Conservation (phyloP, 37 sponge, comb jelly and placozoan genomes). For the Mnemiopsis leidyi region DNA sequence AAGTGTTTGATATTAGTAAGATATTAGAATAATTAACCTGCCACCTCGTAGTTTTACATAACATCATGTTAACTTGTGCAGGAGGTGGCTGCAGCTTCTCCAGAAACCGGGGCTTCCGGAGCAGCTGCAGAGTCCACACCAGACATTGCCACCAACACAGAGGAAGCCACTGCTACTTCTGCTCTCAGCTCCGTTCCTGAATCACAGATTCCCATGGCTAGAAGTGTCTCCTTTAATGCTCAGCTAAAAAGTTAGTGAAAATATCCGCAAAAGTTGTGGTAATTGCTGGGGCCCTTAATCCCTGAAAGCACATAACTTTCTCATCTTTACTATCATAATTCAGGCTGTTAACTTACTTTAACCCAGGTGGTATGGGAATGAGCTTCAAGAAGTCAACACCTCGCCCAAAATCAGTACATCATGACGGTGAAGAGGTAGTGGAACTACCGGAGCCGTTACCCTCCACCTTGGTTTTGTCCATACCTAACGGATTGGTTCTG, state of each 20-base stretch:
- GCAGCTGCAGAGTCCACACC: not conserved
- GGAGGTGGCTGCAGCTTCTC: not conserved
- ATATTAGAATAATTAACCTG: too few relatives aligned
- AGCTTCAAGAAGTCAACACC: constrained; percentile 32
- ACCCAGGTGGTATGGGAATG: constrained; percentile 9
- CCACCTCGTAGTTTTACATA: too few relatives aligned
- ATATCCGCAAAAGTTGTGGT: too few relatives aligned
- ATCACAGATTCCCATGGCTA: constrained; percentile 23
- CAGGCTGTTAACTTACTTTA: too few relatives aligned
- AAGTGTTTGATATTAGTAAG: too few relatives aligned
- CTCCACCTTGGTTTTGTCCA: not conserved
- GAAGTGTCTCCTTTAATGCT: constrained; percentile 53
- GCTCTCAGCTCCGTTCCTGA: not conserved
- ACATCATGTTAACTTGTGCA: too few relatives aligned
- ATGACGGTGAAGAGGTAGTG: not conserved
- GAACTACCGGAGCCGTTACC: not conserved
- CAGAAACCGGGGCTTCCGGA: not conserved
- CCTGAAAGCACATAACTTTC: too few relatives aligned
- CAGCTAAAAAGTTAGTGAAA: constrained; percentile 43
- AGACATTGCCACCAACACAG: not conserved
- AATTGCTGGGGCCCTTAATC: too few relatives aligned
- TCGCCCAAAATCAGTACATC: not conserved
- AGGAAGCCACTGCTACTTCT: not conserved
- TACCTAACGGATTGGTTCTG: constrained; percentile 39
- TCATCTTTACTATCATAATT: too few relatives aligned